These are phyloP conservation scores for Cichladusa arquata DNA, from an alignment of 2,113 vertebrate species.

Conservation along the genomic window DNA sequence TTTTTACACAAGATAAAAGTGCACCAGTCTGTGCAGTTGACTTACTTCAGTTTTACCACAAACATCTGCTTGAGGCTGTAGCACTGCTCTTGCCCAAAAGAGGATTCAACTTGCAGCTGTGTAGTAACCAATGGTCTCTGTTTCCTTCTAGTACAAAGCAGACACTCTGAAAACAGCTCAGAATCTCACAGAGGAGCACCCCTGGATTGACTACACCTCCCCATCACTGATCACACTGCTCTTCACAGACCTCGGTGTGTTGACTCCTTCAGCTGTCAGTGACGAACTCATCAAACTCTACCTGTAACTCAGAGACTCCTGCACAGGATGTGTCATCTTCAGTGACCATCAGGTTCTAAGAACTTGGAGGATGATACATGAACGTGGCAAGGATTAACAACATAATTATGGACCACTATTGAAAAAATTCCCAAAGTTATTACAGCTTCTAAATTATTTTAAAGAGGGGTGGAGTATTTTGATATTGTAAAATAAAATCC, in stretches of 20 bases:
- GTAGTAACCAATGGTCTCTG: neutral
- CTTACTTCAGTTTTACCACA: neutral
- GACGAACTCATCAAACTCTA: constrained; percentile 99
- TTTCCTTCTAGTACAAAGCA: constrained; percentile 87
- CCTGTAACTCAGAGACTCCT: constrained; percentile 70
- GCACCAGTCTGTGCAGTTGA: neutral
- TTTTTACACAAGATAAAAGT: neutral
- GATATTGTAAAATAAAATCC: neutral
- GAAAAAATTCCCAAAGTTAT: neutral
- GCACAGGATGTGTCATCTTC: neutral
- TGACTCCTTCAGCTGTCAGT: constrained; percentile 94
- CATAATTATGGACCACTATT: neutral
- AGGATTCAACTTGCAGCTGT: neutral
- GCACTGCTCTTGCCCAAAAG: neutral
- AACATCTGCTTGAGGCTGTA: neutral
- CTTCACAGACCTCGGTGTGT: constrained; percentile 93
- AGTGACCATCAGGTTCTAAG: neutral
- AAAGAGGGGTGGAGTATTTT: neutral
- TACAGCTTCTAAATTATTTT: constrained; percentile 17
- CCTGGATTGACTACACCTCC: constrained; percentile 92
- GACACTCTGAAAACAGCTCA: constrained; percentile 80
- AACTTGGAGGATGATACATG: neutral
- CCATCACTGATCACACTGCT: constrained; percentile 93
- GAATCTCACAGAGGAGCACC: constrained; percentile 88
- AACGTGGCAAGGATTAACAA: neutral